Evolutionary conservation across 2,888 invertebrate species (phyloP), one percentile per base, ranked within the genome.

Genomic region (Osmoderma eremita): DNA sequence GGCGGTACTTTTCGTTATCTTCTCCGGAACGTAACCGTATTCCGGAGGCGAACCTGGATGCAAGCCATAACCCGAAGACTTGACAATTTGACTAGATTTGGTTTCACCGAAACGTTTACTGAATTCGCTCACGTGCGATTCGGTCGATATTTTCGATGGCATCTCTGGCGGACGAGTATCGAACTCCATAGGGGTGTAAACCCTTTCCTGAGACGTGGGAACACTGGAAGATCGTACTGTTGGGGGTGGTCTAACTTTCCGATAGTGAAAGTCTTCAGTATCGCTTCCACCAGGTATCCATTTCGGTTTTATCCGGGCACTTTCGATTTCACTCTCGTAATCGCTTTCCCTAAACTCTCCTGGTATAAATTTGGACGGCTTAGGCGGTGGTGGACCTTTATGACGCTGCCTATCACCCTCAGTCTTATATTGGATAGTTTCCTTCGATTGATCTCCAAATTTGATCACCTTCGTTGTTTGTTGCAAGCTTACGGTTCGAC

Each of bases 401-500:
- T 78, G 77, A 1, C 81, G 79, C 8, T 51, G 30, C 13, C 54
- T 54, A 12, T 54, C 48, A n/a, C 41, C 24, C 24, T 39, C 50
- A 39, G 50, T 62, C 53, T 53, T 51, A 22, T 51, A 83, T 74
- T 86, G 84, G 13, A 83, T 71, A 36, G 65, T 56, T 69, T 75
- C 70, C 68, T 77, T 75, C 42, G 79, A 77, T 64, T 84, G 82
- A 38, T 87, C 87, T 12, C 88, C 89, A 68, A 89, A 90, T 74
- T 89, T 88, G 38, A 91, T 89, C 0, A 90, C 86, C 53, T 88
- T 85, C 70, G 88, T 88, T 0, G 90, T 91, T 78, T 90, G 90
- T 72, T 90, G 88, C 72, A 90, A 85, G 69, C 88, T 90, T 22
- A 90, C 87, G 20, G 87, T 87, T 71, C 90, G 84, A 72, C 88